A percentile compares a stretch with the other conserved stretches of the same genome.
These are phyloP conservation scores for Gallinago media DNA, from an alignment of 2,113 vertebrate genomes.

Conservation along the genomic window DNA sequence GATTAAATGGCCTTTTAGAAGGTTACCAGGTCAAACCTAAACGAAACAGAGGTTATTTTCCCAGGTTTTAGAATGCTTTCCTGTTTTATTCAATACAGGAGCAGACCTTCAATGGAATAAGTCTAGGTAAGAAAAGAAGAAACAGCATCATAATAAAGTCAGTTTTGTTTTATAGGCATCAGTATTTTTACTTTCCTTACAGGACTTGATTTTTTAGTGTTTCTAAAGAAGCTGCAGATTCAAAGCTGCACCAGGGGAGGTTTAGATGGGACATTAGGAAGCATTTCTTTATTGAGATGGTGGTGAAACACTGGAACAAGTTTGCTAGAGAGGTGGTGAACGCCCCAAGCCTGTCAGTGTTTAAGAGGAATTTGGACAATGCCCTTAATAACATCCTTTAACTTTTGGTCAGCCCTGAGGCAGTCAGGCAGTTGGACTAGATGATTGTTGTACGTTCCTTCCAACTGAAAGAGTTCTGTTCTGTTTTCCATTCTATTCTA, in stretches of 20 bases:
- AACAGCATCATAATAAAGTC: background rate
- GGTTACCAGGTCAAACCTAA: background rate
- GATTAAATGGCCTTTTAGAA: background rate
- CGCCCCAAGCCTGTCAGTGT: background rate
- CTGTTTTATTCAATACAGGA: background rate
- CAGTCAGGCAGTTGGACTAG: background rate
- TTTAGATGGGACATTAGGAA: background rate
- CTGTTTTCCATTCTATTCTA: background rate
- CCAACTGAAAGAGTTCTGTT: background rate
- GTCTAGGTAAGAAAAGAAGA: background rate
- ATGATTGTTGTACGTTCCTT: background rate
- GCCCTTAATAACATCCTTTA: background rate
- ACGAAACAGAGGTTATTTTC: background rate
- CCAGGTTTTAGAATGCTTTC: background rate
- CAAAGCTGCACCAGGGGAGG: background rate
- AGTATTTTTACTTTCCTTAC: background rate
- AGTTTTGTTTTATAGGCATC: background rate
- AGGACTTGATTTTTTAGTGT: background rate
- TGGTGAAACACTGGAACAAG: background rate
- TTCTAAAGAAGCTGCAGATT: background rate
- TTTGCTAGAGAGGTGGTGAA: background rate
- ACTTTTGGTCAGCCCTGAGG: background rate
- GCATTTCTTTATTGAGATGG: background rate
- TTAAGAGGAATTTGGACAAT: background rate
- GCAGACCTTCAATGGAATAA: background rate